These are phyloP conservation scores for Enteromius unitaeniatus DNA, from an alignment of 2,797 vertebrate species.

Conservation along the genomic window DNA sequence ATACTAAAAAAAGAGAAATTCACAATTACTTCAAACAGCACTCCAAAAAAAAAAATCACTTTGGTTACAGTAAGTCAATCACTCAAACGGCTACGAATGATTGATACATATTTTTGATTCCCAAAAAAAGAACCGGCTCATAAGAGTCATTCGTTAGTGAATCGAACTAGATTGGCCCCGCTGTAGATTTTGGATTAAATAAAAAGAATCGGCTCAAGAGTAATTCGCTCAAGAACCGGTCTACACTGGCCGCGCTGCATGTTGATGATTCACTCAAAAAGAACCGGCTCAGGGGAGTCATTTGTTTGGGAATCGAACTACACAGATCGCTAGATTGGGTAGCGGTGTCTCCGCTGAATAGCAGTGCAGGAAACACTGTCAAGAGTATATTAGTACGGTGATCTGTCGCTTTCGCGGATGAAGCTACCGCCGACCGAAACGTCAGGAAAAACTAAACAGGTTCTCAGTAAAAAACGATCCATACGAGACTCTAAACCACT, in stretches of 20 bases:
- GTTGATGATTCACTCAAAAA: neutral
- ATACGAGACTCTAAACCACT: neutral
- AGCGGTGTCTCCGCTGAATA: neutral
- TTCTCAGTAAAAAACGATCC: neutral
- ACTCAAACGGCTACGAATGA: neutral
- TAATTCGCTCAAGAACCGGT: neutral
- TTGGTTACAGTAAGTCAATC: neutral
- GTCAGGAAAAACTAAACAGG: neutral
- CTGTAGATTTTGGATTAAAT: neutral
- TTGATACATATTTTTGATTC: neutral
- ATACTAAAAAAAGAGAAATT: neutral
- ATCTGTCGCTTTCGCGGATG: neutral
- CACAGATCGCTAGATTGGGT: neutral
- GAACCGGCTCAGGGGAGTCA: conserved; percentile 17
- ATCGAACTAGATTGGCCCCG: neutral
- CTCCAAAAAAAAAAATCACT: neutral
- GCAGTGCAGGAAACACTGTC: neutral
- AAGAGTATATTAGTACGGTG: neutral
- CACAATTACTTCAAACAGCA: neutral
- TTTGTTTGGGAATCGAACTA: neutral
- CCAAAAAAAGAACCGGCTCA: neutral
- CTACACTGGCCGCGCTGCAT: neutral
- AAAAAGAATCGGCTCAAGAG: conserved; percentile 7
- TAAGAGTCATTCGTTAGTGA: neutral
- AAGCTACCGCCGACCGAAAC: neutral